Evolutionary conservation across 1,140 invertebrate species (phyloP), one percentile per base, ranked within the genome.

Genomic region (Rhyacophila brunnea): DNA sequence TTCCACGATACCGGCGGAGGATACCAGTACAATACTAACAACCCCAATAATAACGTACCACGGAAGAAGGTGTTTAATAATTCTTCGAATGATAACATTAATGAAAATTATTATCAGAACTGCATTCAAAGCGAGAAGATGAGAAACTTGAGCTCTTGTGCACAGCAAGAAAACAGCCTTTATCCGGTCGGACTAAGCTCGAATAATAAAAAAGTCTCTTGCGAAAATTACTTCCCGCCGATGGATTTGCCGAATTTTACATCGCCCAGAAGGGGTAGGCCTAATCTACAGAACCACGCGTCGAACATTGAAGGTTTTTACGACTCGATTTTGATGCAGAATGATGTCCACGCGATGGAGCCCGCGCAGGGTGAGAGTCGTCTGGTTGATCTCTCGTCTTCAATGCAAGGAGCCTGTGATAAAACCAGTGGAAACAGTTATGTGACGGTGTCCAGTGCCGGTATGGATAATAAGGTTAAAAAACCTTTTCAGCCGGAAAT

Each of bases 171-270:
- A 5, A 14, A 43, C 11, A 19, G 40, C 18, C 17, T 36, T 14
- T 32, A 35, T 28, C 23, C 23, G 23, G 9, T 28, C 23, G 23
- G 23, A 11, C 23, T 20, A 10, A 43, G n/a, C 15, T 28, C 40
- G 15, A 20, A 19, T 7, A 15, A n/a, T 0, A 54, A 54, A 34
- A 28, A 42, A 17, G 18, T 38, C 2, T 19, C 32, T 6, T 54
- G 52, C 42, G 52, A 54, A 46, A 54, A 54, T 15, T 54, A 32
- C 10, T 54, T 18, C 15, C 52, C 52, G 0, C 14, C 34, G 10
- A 11, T 45, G 40, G 43, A 40, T 11, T 40, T n/a, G 19, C 10
- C 52, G 44, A 46, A 32, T 44, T 6, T 5, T 23, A 2, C 50
- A 53, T 13, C n/a, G 19, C 13, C 40, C 19, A 28, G 7, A 20